A percentile compares a stretch with the other conserved stretches of the same genome.
Conservation (phyloP, 2,113 vertebrate genomes). For the Ciconia stormi region DNA sequence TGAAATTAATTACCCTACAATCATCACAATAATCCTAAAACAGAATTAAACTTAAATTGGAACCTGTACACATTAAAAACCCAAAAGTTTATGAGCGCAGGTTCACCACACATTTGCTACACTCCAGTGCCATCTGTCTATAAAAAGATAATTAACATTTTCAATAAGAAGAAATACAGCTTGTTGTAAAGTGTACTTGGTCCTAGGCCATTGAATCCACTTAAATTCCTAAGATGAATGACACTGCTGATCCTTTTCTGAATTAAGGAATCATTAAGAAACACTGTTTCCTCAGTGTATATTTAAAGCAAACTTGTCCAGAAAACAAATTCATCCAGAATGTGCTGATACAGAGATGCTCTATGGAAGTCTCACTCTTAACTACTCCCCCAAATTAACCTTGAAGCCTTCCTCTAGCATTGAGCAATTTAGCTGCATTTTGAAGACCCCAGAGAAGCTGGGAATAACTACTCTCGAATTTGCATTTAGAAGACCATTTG, state of each 20-base stretch:
- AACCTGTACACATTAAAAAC: neutral
- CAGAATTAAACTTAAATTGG: neutral
- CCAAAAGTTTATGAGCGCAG: neutral
- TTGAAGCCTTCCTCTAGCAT: neutral
- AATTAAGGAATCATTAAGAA: constrained; percentile 22
- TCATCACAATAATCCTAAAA: neutral
- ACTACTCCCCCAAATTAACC: neutral
- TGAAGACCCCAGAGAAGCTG: neutral
- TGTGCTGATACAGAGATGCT: neutral
- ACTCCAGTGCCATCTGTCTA: constrained; percentile 69
- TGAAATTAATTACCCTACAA: neutral
- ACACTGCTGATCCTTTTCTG: neutral
- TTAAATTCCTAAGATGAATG: neutral
- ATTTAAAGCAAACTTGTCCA: neutral
- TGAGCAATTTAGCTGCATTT: neutral
- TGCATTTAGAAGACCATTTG: constrained; percentile 4
- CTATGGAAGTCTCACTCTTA: neutral
- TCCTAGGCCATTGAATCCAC: neutral
- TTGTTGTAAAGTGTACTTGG: neutral
- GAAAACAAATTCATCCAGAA: neutral
- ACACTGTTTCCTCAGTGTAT: neutral
- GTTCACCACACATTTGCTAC: constrained; percentile 40
- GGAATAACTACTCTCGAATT: neutral
- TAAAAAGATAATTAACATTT: constrained; percentile 59
- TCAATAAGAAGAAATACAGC: neutral